A percentile compares a stretch with the other conserved stretches of the same genome.
phyloP scores from a whole-genome alignment of 2,888 invertebrate genomes.

The Idaea biselata region DNA sequence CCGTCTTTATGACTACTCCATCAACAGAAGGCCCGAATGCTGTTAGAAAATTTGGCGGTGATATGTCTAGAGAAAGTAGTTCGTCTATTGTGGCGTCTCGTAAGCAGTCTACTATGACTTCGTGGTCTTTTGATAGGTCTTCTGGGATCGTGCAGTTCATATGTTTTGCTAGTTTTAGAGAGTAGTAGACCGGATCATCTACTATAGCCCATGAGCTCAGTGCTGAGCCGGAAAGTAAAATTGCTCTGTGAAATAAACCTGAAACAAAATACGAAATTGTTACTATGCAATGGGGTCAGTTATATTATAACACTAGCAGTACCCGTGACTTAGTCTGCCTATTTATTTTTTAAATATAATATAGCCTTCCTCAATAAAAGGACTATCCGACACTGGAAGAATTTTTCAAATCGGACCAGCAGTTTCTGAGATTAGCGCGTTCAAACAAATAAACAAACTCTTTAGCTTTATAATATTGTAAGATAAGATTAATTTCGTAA shows the following conservation, averaged over 20 bases:
- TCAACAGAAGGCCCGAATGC: constrained; percentile 97
- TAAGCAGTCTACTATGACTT: constrained; percentile 91
- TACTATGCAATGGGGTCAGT: too few species aligned
- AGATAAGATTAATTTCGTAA: too few species aligned
- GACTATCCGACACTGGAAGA: too few species aligned
- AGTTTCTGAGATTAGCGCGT: too few species aligned
- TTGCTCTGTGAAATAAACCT: constrained; percentile 93
- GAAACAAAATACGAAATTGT: constrained; percentile 31
- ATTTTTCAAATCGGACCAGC: too few species aligned
- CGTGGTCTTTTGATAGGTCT: constrained; percentile 90
- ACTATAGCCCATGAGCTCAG: constrained; percentile 94
- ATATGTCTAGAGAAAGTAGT: constrained; percentile 87
- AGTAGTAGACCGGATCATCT: constrained; percentile 91
- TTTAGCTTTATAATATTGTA: too few species aligned
- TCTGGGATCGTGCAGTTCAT: constrained; percentile 92
- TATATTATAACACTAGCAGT: too few species aligned
- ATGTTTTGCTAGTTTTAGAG: constrained; percentile 88
- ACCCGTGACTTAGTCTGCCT: too few species aligned
- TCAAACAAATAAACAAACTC: too few species aligned
- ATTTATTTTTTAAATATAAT: too few species aligned
- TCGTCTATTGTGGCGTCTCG: constrained; percentile 88
- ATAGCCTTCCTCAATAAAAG: too few species aligned
- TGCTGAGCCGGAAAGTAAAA: constrained; percentile 93
- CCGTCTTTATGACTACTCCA: constrained; percentile 94
- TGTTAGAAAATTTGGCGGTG: constrained; percentile 90